These are phyloP conservation scores for Sinohyriopsis cumingii DNA, from an alignment of 2,888 invertebrate species.

Conservation along the genomic window DNA sequence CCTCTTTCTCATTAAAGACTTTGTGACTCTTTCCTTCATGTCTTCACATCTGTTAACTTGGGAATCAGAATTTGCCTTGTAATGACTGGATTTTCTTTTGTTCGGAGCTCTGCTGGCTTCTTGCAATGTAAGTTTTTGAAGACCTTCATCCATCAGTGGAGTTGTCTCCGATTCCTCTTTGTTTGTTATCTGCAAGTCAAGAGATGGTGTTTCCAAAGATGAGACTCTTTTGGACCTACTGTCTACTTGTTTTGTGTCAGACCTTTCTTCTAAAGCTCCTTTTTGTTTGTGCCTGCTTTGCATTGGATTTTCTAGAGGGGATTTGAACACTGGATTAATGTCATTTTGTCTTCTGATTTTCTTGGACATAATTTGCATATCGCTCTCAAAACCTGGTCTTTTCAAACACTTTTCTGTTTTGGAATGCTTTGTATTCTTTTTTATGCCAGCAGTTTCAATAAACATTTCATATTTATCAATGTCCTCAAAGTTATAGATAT, in stretches of 20 bases:
- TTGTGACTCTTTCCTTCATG: conserved; percentile 3
- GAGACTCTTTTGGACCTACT: no score
- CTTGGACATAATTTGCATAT: no score
- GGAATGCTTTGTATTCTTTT: no score
- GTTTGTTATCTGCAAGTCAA: background rate
- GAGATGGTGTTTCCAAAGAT: background rate
- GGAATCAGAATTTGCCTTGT: background rate
- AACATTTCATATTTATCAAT: conserved; percentile 15
- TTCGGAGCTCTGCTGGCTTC: conserved; percentile 36
- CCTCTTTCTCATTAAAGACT: background rate
- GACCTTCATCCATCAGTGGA: conserved; percentile 41
- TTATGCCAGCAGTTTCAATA: conserved; percentile 3
- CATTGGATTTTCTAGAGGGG: no score
- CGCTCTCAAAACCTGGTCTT: no score
- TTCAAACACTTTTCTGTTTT: no score
- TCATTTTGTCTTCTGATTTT: no score
- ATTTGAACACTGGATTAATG: no score
- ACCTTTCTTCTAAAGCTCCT: no score
- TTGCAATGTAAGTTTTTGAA: conserved; percentile 22
- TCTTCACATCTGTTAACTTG: background rate
- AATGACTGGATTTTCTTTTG: conserved; percentile 18
- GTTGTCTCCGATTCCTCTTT: conserved; percentile 23
- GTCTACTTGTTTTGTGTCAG: no score
- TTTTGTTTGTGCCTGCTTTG: no score
- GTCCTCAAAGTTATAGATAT: conserved; percentile 14